Evolutionary conservation across 2,888 invertebrate species (phyloP).

Genomic region (Glyphotaelius pellucidus): DNA sequence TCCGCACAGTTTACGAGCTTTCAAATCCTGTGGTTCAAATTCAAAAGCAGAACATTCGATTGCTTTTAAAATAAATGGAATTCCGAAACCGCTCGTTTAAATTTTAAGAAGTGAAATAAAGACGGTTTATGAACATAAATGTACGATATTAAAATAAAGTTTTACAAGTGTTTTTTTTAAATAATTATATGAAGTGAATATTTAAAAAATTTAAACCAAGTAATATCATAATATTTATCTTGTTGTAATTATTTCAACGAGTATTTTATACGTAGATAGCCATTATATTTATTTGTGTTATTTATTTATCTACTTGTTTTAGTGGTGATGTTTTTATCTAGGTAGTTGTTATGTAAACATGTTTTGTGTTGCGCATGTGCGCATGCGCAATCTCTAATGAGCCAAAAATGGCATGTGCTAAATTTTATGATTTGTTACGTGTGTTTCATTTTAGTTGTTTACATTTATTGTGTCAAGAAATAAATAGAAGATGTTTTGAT

Average conservation of each 20-base stretch:
- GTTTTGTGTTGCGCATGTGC: neutral
- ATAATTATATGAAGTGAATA: neutral
- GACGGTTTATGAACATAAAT: neutral
- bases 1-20: slow-evolving; percentile 24
- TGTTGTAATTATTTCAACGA: neutral
- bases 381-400: neutral
- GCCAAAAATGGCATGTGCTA: neutral
- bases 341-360: neutral
- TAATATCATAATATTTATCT: neutral
- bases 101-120: neutral
- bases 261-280: neutral
- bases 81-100: neutral
- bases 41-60: slow-evolving; percentile 27
- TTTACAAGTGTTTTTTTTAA: neutral
- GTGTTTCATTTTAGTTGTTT: too few species aligned
- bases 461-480: too few species aligned
- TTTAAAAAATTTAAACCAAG: neutral
- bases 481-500: too few species aligned
- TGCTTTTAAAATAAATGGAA: neutral
- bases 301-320: too few species aligned
- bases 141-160: neutral
- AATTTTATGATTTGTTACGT: neutral
- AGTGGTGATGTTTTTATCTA: neutral
- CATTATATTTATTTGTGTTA: too few species aligned
- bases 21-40: slow-evolving; percentile 36